Percentiles rank a stretch among this genome's conserved stretches.
These are phyloP conservation scores for Meles meles DNA, from an alignment of 2,113 vertebrate species.

Conservation along the genomic window DNA sequence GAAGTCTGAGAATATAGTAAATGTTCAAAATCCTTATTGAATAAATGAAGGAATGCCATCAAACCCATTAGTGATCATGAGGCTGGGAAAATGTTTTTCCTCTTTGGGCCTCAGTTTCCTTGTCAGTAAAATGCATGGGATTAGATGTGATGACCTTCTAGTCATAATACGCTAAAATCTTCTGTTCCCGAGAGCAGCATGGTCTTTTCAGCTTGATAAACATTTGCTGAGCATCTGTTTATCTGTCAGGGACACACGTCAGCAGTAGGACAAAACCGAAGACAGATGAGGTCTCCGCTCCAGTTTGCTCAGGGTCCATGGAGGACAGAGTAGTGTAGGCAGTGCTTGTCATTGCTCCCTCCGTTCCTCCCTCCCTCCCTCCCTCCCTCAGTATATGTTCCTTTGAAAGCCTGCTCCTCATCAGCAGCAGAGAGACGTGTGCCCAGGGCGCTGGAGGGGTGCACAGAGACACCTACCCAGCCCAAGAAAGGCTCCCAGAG, in stretches of 20 bases:
- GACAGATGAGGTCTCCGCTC: not conserved
- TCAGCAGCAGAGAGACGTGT: not conserved
- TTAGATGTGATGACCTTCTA: not conserved
- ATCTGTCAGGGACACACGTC: not conserved
- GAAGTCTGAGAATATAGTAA: not conserved
- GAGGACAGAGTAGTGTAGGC: not conserved
- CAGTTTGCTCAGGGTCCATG: not conserved
- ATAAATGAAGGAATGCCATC: conserved; percentile 5
- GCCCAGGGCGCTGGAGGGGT: not conserved
- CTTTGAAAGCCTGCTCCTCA: not conserved
- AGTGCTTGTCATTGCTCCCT: not conserved
- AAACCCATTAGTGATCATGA: not conserved
- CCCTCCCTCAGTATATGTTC: not conserved
- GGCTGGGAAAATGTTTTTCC: not conserved
- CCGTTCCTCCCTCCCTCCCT: not conserved
- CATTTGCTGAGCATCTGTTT: not conserved
- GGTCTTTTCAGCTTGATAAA: not conserved
- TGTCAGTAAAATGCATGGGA: not conserved
- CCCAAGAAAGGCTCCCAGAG: not conserved
- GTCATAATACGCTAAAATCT: not conserved
- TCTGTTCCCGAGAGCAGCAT: not conserved
- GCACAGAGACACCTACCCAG: not conserved
- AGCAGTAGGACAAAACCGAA: not conserved
- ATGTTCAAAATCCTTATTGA: not conserved
- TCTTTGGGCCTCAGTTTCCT: not conserved